These are phyloP conservation scores for Laticauda colubrina DNA, from an alignment of 2,113 vertebrate genomes.

Conservation along the genomic window DNA sequence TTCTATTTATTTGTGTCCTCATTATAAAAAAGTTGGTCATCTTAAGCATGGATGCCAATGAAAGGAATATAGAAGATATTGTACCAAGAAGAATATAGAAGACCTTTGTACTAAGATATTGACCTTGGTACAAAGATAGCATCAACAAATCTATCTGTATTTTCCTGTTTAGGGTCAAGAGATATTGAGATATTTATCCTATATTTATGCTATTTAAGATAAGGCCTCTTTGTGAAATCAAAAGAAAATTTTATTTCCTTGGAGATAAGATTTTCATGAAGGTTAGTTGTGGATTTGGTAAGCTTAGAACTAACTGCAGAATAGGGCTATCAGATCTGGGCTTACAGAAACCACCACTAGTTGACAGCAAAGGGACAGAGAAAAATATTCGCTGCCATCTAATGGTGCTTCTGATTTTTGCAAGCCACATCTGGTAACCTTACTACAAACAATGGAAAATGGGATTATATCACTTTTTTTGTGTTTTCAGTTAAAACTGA, in stretches of 20 bases:
- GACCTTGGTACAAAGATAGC: background rate
- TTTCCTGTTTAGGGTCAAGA: background rate
- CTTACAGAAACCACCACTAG: background rate
- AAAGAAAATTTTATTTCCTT: background rate
- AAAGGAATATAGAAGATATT: background rate
- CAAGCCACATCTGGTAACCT: background rate
- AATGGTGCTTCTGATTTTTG: background rate
- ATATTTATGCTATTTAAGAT: background rate
- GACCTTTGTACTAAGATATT: background rate
- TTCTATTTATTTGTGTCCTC: too few species aligned
- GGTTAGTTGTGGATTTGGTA: slow-evolving; percentile 1
- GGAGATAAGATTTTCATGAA: background rate
- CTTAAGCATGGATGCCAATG: too few species aligned
- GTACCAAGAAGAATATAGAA: background rate
- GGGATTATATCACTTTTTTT: background rate
- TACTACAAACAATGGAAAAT: background rate
- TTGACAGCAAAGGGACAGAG: background rate
- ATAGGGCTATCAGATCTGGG: background rate
- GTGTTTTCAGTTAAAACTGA: background rate
- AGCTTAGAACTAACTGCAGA: background rate
- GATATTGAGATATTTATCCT: background rate
- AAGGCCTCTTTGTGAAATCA: slow-evolving; percentile 12
- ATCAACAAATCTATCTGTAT: background rate
- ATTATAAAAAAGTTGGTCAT: too few species aligned
- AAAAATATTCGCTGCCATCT: background rate